Percentiles rank a stretch among this genome's conserved stretches.
Conservation (phyloP, 2,113 vertebrate genomes). For the Cinclus cinclus region DNA sequence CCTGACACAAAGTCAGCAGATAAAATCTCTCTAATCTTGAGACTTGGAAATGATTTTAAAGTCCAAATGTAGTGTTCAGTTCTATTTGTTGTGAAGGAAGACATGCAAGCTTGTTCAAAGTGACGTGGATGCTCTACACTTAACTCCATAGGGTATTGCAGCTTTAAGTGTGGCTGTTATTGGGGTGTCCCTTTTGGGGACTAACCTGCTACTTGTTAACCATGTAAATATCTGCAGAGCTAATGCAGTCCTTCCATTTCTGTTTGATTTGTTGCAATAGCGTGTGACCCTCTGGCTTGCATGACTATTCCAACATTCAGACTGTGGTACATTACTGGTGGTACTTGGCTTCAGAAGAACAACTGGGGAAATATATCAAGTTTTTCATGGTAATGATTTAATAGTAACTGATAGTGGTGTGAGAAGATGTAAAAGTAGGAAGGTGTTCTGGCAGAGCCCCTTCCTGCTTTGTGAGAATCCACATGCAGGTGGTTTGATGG, state of each 20-base stretch:
- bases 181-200: background rate
- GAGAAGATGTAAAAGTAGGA: background rate
- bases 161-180: background rate
- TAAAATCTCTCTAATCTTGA: background rate
- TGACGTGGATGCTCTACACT: accelerated
- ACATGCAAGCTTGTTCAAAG: background rate
- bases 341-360: background rate
- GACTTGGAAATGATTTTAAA: background rate
- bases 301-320: background rate
- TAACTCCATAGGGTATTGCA: background rate
- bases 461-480: background rate
- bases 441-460: accelerated
- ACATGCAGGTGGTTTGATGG: accelerated
- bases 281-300: background rate
- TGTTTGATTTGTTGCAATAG: background rate
- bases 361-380: background rate
- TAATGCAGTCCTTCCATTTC: background rate
- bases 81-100: background rate
- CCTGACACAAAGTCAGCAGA: background rate
- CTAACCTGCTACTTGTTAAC: background rate
- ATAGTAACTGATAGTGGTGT: background rate
- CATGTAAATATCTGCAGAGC: background rate
- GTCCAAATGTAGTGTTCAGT: background rate
- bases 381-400: background rate
- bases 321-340: background rate